A percentile compares a stretch with the other conserved stretches of the same genome.
phyloP scores from a whole-genome alignment of 1,140 invertebrate species.

The Drosophila gunungcola region DNA sequence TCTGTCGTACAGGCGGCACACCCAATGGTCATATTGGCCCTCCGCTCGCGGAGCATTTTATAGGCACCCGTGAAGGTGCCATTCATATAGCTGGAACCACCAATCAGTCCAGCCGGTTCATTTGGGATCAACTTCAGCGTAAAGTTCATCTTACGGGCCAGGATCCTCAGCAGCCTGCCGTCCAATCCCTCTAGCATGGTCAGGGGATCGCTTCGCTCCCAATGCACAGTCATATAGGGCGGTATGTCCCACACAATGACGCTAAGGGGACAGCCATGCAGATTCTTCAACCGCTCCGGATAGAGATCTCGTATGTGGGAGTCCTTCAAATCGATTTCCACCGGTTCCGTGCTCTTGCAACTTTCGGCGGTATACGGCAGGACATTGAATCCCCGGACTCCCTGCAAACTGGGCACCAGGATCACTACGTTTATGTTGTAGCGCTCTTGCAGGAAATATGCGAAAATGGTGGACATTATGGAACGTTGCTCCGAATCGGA shows the following conservation, averaged over 20 bases:
- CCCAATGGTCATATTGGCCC: constrained; percentile 52
- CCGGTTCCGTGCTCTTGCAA: constrained; percentile 16
- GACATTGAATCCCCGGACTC: constrained; percentile 23
- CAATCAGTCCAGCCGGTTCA: constrained; percentile 45
- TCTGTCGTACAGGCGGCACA: constrained; percentile 53
- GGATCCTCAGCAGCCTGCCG: constrained; percentile 33
- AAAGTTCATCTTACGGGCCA: constrained; percentile 55
- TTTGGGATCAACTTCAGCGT: constrained; percentile 33
- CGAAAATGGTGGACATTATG: constrained; percentile 48
- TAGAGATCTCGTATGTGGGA: constrained; percentile 13
- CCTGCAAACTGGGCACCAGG: constrained; percentile 9
- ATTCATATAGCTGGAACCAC: constrained; percentile 44
- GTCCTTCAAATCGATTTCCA: neutral
- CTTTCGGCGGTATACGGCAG: constrained; percentile 27
- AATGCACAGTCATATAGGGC: constrained; percentile 46
- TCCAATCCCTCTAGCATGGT: constrained; percentile 46
- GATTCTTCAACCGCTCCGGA: constrained; percentile 43
- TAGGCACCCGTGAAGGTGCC: constrained; percentile 67
- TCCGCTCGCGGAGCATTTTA: constrained; percentile 45
- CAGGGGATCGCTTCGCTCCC: neutral
- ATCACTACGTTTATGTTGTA: constrained; percentile 55
- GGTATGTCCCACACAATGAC: constrained; percentile 58
- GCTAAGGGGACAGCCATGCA: constrained; percentile 52
- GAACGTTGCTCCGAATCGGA: neutral
- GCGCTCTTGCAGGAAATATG: constrained; percentile 39